Percentiles rank a stretch among this genome's conserved stretches.
phyloP scores from a whole-genome alignment of 1,140 invertebrate species.

The Melipona quadrifasciata region DNA sequence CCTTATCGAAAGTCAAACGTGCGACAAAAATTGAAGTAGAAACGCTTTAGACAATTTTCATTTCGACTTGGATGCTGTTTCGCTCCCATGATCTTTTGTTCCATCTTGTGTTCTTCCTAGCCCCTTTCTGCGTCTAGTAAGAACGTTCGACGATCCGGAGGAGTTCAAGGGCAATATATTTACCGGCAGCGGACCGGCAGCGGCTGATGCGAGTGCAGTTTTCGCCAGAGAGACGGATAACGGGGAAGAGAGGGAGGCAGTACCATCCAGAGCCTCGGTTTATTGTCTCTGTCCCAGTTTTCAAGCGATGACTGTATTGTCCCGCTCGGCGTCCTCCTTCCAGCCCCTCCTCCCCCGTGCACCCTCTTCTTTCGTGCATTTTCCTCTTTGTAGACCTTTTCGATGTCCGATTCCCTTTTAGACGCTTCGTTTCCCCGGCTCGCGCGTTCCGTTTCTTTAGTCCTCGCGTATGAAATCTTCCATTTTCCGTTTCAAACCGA shows the following conservation, averaged over 20 bases:
- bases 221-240: slow-evolving; percentile 19
- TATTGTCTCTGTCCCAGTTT: slow-evolving; percentile 51
- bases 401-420: slow-evolving; percentile 46
- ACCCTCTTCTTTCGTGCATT: slow-evolving; percentile 20
- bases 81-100: no score
- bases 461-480: slow-evolving; percentile 29
- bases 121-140: neutral
- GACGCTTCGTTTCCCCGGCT: slow-evolving; percentile 22
- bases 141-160: neutral
- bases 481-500: slow-evolving; percentile 19
- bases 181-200: neutral
- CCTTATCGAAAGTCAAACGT: no score
- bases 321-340: slow-evolving; percentile 30
- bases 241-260: slow-evolving; percentile 51
- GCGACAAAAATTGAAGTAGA: no score
- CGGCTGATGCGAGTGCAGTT: slow-evolving; percentile 6
- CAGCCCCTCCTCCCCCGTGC: slow-evolving; percentile 45
- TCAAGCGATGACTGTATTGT: slow-evolving; percentile 54
- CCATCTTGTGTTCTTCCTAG: neutral
- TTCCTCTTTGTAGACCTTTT: slow-evolving; percentile 42
- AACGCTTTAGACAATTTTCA: no score
- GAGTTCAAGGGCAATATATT: slow-evolving; percentile 23
- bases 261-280: slow-evolving; percentile 8
- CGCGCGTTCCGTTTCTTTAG: slow-evolving; percentile 29
- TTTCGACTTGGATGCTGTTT: neutral